These are phyloP conservation scores for Trachemys scripta DNA, from an alignment of 2,113 vertebrate species.

Conservation along the genomic window DNA sequence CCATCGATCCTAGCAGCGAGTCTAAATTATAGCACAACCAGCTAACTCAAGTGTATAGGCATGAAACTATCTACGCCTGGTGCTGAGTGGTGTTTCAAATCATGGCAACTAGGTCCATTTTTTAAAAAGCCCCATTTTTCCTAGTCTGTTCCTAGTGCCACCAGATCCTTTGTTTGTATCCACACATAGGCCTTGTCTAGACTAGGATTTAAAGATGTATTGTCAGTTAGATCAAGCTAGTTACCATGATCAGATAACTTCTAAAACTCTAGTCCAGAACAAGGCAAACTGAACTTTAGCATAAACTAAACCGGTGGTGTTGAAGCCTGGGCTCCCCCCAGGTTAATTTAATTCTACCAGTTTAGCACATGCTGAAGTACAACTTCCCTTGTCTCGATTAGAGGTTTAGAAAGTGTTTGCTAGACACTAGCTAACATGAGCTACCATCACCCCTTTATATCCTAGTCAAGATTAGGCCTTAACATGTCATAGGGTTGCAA, in stretches of 20 bases:
- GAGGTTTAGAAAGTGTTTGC: no score
- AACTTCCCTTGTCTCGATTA: not conserved
- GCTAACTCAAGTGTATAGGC: no score
- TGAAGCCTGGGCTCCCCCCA: not conserved
- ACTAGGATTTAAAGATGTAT: not conserved
- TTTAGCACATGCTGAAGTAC: not conserved
- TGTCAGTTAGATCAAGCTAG: not conserved
- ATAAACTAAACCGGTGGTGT: not conserved
- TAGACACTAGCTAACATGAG: not conserved
- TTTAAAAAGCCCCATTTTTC: no score
- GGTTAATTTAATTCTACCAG: not conserved
- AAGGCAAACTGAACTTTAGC: not conserved
- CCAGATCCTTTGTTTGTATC: no score
- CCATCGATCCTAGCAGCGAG: not conserved
- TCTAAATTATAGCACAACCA: no score
- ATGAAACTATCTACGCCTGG: no score
- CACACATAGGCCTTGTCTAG: not conserved
- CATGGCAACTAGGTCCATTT: no score
- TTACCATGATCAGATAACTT: not conserved
- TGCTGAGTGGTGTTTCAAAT: no score
- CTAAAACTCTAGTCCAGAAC: not conserved
- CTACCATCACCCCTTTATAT: not conserved
- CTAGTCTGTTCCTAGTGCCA: no score
- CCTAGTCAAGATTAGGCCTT: not conserved
- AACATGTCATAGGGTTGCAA: not conserved